Conservation (phyloP, 2,113 vertebrate genomes). For the Pontoporia blainvillei region DNA sequence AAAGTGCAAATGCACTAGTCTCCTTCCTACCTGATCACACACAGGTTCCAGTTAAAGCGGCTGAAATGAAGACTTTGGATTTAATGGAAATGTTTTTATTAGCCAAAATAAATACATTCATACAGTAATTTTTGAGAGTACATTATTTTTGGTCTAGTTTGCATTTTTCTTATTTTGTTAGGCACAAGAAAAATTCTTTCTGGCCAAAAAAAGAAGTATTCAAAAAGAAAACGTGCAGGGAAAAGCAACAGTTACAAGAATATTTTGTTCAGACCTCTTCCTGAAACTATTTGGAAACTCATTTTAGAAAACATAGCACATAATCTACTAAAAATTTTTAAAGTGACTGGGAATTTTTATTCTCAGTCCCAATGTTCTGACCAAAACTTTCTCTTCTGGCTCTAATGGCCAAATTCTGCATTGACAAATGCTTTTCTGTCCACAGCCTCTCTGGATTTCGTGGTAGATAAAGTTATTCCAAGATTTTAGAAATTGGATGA, state of each 20-base stretch:
- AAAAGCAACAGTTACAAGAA: constrained; percentile 63
- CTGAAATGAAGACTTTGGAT: background rate
- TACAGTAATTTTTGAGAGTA: constrained; percentile 42
- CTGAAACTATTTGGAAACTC: constrained; percentile 73
- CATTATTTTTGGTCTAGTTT: constrained; percentile 50
- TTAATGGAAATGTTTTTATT: constrained; percentile 22
- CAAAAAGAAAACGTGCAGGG: constrained; percentile 73
- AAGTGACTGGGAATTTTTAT: constrained; percentile 72
- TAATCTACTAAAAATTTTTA: constrained; percentile 55
- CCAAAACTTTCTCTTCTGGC: constrained; percentile 55
- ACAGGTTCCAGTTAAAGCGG: background rate
- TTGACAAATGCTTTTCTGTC: constrained; percentile 56
- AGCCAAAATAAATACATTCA: constrained; percentile 39
- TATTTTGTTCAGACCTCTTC: constrained; percentile 62
- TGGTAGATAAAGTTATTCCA: constrained; percentile 31
- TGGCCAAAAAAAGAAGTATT: constrained; percentile 59
- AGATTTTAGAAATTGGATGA: constrained; percentile 43
- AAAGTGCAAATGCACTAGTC: background rate
- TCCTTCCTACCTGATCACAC: background rate
- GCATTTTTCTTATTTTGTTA: constrained; percentile 63
- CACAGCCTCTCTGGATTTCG: constrained; percentile 35
- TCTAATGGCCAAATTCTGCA: constrained; percentile 54
- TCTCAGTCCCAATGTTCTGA: constrained; percentile 60
- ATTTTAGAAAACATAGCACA: constrained; percentile 68
- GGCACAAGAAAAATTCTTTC: constrained; percentile 54